phyloP scores from a whole-genome alignment of 1,140 invertebrate genomes.

The Drosophila obscura region DNA sequence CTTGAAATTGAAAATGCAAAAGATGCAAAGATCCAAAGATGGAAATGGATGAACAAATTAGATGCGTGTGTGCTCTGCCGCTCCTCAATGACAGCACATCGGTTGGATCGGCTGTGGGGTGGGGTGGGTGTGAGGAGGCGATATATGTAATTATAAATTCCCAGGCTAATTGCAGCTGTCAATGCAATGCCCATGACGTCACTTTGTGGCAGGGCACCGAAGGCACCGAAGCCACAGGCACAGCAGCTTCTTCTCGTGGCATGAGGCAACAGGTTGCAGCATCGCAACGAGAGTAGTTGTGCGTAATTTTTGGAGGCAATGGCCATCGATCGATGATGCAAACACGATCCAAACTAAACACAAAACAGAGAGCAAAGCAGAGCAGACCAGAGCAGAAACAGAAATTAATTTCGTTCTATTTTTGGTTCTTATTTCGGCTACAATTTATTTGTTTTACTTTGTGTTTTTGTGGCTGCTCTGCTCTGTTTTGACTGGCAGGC shows the following conservation, averaged over 20 bases:
- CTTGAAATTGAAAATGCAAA: conserved; percentile 51
- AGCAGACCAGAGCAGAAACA: background rate
- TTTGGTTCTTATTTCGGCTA: conserved; percentile 26
- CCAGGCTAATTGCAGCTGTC: conserved; percentile 67
- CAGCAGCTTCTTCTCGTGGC: conserved; percentile 1
- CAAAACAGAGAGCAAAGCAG: conserved; percentile 2
- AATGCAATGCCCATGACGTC: conserved; percentile 49
- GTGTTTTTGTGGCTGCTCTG: conserved; percentile 18
- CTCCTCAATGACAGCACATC: conserved; percentile 5
- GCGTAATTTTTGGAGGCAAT: too few species aligned
- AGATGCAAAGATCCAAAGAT: conserved; percentile 37
- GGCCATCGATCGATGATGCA: conserved; percentile 20
- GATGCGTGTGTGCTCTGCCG: conserved; percentile 21
- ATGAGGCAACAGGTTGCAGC: conserved; percentile 61
- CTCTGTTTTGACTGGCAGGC: conserved; percentile 51
- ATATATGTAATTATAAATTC: conserved; percentile 56
- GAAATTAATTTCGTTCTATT: conserved; percentile 37
- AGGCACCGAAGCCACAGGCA: background rate
- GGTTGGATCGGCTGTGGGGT: conserved; percentile 36
- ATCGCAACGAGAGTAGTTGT: conserved; percentile 18
- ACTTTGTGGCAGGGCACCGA: conserved; percentile 1
- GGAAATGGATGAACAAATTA: conserved; percentile 13
- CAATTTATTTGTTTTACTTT: conserved; percentile 40
- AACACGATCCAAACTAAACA: conserved; percentile 43
- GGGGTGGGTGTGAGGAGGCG: conserved; percentile 8